These are phyloP conservation scores for Sinodicranocentrus sp. DNA, from an alignment of 2,888 invertebrate species.

Conservation along the genomic window DNA sequence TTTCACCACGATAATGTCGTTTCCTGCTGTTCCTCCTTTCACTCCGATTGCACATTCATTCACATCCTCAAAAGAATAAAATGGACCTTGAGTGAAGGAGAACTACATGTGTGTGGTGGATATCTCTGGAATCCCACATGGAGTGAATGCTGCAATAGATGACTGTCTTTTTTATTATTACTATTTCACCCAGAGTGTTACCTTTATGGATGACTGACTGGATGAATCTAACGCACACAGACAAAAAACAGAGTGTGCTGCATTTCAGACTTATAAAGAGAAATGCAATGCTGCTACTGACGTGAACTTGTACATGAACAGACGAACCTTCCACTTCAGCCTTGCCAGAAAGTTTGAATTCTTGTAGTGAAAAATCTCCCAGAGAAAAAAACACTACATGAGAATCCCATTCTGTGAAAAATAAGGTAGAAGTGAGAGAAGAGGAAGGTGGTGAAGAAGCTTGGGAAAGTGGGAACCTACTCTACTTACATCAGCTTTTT, in stretches of 20 bases:
- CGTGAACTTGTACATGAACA: background rate
- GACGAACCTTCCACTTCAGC: too few relatives aligned
- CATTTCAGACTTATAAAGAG: too few relatives aligned
- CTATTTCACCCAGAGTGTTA: conserved; percentile 30
- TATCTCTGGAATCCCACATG: too few relatives aligned
- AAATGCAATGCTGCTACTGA: too few relatives aligned
- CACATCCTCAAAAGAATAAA: too few relatives aligned
- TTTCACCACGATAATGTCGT: conserved; percentile 48
- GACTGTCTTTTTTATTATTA: background rate
- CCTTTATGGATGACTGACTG: conserved; percentile 48
- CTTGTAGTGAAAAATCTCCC: too few relatives aligned
- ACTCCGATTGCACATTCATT: conserved; percentile 23
- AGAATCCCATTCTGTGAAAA: conserved; percentile 54
- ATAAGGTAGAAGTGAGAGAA: conserved; percentile 36
- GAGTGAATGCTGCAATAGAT: too few relatives aligned
- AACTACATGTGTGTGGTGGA: too few relatives aligned
- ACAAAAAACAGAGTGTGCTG: conserved; percentile 44
- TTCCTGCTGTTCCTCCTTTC: conserved; percentile 44
- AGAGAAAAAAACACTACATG: conserved; percentile 21
- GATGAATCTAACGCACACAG: conserved; percentile 20
- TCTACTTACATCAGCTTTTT: conserved; percentile 61
- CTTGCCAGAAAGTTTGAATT: too few relatives aligned
- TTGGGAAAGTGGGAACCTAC: conserved; percentile 20
- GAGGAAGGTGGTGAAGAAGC: background rate
- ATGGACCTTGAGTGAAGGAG: too few relatives aligned